phyloP scores from a whole-genome alignment of 2,113 vertebrate genomes.

The Corythaeola cristata region DNA sequence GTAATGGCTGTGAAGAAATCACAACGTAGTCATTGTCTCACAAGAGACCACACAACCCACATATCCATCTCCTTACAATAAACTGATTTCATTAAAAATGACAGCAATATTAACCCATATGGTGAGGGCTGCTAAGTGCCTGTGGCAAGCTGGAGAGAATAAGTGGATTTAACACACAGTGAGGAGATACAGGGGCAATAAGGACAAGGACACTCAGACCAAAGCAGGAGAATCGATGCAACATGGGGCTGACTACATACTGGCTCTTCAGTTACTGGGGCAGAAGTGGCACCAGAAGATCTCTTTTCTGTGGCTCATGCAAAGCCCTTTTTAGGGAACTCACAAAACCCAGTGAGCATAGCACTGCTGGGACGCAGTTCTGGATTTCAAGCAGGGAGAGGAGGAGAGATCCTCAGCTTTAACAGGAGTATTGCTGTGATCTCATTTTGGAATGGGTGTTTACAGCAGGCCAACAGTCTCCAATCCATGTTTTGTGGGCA shows the following conservation, averaged over 20 bases:
- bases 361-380: not conserved
- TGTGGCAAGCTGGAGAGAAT: not conserved
- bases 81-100: not conserved
- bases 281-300: not conserved
- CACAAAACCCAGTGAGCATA: not conserved
- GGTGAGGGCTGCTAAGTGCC: not conserved
- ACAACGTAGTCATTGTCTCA: not conserved
- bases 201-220: not conserved
- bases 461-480: not conserved
- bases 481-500: not conserved
- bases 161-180: not conserved
- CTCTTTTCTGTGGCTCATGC: not conserved
- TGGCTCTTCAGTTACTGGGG: not conserved
- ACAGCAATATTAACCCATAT: not conserved
- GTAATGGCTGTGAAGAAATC: not conserved
- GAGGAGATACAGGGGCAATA: not conserved
- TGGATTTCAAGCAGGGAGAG: not conserved
- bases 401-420: not conserved
- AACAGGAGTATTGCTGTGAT: not conserved
- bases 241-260: not conserved
- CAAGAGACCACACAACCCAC: not conserved
- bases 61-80: not conserved
- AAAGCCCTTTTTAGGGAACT: not conserved
- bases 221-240: not conserved
- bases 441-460: not conserved